Base-by-base conservation (phyloP, 2,113 vertebrate species). In the Clupea harengus region DNA sequence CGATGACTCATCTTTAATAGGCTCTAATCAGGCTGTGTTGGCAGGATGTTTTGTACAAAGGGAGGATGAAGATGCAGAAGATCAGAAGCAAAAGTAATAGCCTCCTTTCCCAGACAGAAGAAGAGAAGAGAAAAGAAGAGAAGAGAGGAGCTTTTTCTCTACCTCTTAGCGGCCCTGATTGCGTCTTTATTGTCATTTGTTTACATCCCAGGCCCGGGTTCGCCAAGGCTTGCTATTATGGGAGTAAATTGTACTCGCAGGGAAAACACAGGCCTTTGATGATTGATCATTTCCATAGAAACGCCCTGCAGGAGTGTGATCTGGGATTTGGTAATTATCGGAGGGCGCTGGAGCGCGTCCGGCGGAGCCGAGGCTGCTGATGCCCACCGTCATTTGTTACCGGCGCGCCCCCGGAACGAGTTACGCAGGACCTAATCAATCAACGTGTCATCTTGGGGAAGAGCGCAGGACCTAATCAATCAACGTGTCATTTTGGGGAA, bases 241-340 rank as follows among this genome's bases (percentile, higher is more conserved):
- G 2, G 64, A 32, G 52, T 82, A 50, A 81, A 57, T 52, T 22
- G 45, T 50, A 50, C 47, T 81, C 64, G 84, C 78, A 87, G 78
- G 67, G 18, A 72, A 28, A 75, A 39, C 45, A 13, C 54, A 28
- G 50, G 80, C 45, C 15, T 45, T 80, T 84, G 78, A 60, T 86
- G 86, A 89, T 86, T 89, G 86, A 89, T 89, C 85, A 81, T 84
- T 85, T 84, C 82, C 11, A 13, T 1, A 57, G 82, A 72, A 75
- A 28, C 82, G 3, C 22, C 82, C 17, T 1, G 32, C 17, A 81
- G 50, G 25, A 54, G 80, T 44, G 45, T 44, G 81, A 60, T 89
- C 85, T 46, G 82, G 60, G 85, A 87, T 75, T 39, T 47, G 32
- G 82, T 84, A 87, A 86, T 86, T 81, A 87, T 84, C 50, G 80